Conservation (phyloP, 2,113 vertebrate species). For the Propithecus coquereli region DNA sequence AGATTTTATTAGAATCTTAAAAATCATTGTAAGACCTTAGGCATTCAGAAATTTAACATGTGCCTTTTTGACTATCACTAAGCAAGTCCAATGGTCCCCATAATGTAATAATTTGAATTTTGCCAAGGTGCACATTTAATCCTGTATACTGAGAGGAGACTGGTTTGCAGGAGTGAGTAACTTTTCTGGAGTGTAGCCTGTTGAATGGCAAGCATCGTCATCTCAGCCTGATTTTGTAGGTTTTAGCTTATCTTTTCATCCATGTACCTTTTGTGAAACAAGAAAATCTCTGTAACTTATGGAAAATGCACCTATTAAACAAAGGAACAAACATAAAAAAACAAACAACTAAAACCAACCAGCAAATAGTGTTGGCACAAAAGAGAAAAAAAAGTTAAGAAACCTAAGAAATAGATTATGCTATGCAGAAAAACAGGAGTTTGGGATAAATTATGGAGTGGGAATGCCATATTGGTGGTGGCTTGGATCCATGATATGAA, state of each 20-base stretch:
- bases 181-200: background rate
- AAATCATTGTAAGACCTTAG: background rate
- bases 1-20: background rate
- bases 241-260: background rate
- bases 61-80: background rate
- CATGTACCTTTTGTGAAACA: background rate
- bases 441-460: background rate
- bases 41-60: background rate
- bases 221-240: background rate
- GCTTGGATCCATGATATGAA: background rate
- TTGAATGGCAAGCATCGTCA: background rate
- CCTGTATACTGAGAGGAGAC: background rate
- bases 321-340: background rate
- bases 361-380: background rate
- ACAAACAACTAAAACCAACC: background rate
- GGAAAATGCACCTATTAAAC: background rate
- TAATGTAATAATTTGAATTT: background rate
- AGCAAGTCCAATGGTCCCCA: background rate
- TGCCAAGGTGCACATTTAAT: background rate
- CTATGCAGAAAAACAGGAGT: background rate
- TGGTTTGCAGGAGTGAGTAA: background rate
- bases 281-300: background rate
- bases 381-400: background rate
- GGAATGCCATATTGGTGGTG: background rate
- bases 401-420: background rate